Evolutionary conservation across 1,140 invertebrate species (phyloP).

Genomic region (Drosophila sechellia): DNA sequence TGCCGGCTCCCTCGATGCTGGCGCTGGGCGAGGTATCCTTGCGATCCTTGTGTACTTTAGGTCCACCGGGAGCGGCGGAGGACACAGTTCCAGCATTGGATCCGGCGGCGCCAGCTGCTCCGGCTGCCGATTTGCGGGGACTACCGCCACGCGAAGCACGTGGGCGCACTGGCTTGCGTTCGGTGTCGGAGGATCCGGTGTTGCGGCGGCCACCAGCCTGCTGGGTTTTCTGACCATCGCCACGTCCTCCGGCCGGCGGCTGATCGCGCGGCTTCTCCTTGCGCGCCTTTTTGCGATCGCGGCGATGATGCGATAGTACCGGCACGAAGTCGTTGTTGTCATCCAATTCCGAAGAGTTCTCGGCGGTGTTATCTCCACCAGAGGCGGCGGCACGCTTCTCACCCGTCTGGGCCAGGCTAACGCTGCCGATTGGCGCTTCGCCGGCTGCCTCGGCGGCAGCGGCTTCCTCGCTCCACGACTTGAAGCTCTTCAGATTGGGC

Average conservation of each 20-base stretch:
- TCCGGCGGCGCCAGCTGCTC: constrained; percentile 1
- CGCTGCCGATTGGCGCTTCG: constrained; percentile 36
- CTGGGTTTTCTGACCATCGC: constrained; percentile 52
- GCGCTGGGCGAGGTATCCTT: constrained; percentile 79
- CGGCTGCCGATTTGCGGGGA: constrained; percentile 61
- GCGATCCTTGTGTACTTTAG: constrained; percentile 68
- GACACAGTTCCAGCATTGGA: constrained; percentile 1
- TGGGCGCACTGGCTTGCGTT: constrained; percentile 50
- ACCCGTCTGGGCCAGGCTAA: constrained; percentile 45
- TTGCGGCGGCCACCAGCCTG: constrained; percentile 24
- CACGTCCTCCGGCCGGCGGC: constrained; percentile 60
- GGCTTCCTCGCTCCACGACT: constrained; percentile 81
- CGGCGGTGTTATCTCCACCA: constrained; percentile 76
- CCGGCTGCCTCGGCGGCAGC: constrained; percentile 67
- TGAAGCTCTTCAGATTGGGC: constrained; percentile 75
- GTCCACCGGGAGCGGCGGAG: background rate
- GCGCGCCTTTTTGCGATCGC: constrained; percentile 85
- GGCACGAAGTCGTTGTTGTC: constrained; percentile 85
- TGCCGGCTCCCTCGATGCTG: constrained; percentile 66
- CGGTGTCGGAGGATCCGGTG: constrained; percentile 24
- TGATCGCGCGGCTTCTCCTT: constrained; percentile 78
- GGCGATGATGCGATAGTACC: constrained; percentile 85
- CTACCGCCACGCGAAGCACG: constrained; percentile 66
- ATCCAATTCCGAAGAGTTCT: constrained; percentile 84
- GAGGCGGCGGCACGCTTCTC: constrained; percentile 75